phyloP scores from a whole-genome alignment of 2,888 invertebrate genomes.

The Stomorhina lunata region DNA sequence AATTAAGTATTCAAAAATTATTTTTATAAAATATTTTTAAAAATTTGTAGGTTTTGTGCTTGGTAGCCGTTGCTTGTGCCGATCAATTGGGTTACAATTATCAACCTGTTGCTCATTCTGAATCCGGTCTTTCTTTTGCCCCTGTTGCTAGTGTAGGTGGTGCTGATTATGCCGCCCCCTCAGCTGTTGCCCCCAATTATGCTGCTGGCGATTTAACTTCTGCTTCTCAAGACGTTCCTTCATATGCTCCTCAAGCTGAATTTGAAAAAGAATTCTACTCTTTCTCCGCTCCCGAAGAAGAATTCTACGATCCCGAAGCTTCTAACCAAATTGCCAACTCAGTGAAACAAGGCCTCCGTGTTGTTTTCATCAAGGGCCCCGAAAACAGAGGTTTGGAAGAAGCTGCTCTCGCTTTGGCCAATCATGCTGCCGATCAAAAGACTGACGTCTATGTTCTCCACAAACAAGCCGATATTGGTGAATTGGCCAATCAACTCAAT shows the following conservation, averaged over 20 bases:
- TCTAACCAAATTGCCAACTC: slow-evolving; percentile 71
- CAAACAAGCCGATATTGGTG: slow-evolving; percentile 74
- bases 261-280: slow-evolving; percentile 71
- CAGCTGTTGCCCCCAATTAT: not conserved
- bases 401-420: slow-evolving; percentile 74
- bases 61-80: slow-evolving; percentile 72
- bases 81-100: slow-evolving; percentile 73
- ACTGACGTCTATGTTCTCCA: slow-evolving; percentile 77
- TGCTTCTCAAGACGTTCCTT: not conserved
- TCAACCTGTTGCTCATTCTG: slow-evolving; percentile 66
- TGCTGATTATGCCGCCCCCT: not conserved
- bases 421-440: slow-evolving; percentile 74
- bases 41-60: slow-evolving; percentile 67
- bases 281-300: slow-evolving; percentile 76
- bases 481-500: slow-evolving; percentile 74
- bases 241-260: slow-evolving; percentile 12
- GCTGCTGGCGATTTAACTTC: not conserved
- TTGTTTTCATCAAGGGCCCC: slow-evolving; percentile 77
- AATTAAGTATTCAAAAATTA: not conserved
- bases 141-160: not conserved
- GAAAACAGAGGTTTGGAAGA: slow-evolving; percentile 74
- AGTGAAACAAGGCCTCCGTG: slow-evolving; percentile 75
- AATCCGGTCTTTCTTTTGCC: not conserved
- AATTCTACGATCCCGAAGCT: slow-evolving; percentile 71
- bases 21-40: not conserved